phyloP scores from a whole-genome alignment of 2,113 vertebrate genomes.

The Boleophthalmus pectinirostris region DNA sequence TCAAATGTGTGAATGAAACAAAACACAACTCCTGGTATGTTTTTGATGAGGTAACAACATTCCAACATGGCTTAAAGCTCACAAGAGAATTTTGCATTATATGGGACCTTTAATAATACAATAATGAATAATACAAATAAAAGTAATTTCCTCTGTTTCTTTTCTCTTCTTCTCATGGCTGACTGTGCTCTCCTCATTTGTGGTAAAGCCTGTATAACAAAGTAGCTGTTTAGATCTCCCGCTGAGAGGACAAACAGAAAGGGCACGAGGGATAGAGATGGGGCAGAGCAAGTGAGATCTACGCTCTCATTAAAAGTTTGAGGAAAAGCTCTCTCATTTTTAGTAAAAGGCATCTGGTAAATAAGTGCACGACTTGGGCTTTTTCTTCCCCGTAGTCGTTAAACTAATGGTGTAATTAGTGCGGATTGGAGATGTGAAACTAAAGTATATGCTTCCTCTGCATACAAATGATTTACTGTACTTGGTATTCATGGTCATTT shows the following conservation, averaged over 20 bases:
- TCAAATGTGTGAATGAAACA: too few species aligned
- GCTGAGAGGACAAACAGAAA: slow-evolving; percentile 58
- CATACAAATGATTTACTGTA: slow-evolving; percentile 8
- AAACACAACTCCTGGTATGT: too few species aligned
- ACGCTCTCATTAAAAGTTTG: slow-evolving; percentile 58
- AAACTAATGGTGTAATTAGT: slow-evolving; percentile 50
- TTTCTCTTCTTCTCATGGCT: slow-evolving; percentile 15
- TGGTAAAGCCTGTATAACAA: slow-evolving; percentile 40
- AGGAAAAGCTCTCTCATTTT: slow-evolving; percentile 47
- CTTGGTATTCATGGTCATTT: slow-evolving; percentile 4
- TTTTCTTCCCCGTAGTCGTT: slow-evolving; percentile 55
- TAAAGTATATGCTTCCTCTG: slow-evolving; percentile 18
- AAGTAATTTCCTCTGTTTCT: slow-evolving; percentile 20
- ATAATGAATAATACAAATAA: slow-evolving; percentile 11
- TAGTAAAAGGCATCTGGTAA: slow-evolving; percentile 60
- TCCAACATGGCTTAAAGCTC: too few species aligned
- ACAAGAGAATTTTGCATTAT: too few species aligned
- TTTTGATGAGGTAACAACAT: too few species aligned
- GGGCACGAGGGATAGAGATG: slow-evolving; percentile 27
- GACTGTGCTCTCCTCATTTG: slow-evolving; percentile 23
- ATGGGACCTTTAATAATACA: too few species aligned
- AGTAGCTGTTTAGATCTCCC: slow-evolving; percentile 46
- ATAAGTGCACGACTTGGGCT: slow-evolving; percentile 51
- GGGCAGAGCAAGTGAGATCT: slow-evolving; percentile 41
- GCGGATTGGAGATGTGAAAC: slow-evolving; percentile 27